Evolutionary conservation across 2,888 invertebrate genomes (phyloP).

Genomic region (Esperia sulphurella): DNA sequence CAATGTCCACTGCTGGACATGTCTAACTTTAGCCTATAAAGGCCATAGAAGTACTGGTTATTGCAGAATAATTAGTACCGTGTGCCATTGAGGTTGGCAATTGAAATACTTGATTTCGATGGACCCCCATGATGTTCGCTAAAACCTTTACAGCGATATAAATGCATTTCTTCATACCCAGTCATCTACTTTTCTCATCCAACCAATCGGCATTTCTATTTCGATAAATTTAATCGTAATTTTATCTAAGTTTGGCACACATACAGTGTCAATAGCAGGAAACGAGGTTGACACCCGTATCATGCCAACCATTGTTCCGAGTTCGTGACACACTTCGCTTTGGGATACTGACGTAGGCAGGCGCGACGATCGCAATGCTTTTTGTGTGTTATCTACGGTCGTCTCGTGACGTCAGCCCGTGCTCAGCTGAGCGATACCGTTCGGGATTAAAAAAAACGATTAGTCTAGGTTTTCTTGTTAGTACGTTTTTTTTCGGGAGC

Average conservation of each 20-base stretch:
- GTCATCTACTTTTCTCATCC: too few species aligned
- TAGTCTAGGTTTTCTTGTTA: too few species aligned
- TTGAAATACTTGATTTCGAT: too few species aligned
- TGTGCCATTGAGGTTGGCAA: too few species aligned
- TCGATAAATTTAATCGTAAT: not conserved
- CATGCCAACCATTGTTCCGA: slow-evolving; percentile 10
- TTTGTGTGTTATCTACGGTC: not conserved
- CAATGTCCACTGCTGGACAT: too few species aligned
- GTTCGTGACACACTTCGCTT: slow-evolving; percentile 10
- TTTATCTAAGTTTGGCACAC: not conserved
- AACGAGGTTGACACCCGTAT: not conserved
- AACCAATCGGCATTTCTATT: too few species aligned
- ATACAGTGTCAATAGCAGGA: slow-evolving; percentile 3
- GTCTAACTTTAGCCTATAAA: too few species aligned
- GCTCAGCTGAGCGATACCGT: slow-evolving; percentile 1
- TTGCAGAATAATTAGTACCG: too few species aligned
- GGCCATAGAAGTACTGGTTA: too few species aligned
- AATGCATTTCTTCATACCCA: not conserved
- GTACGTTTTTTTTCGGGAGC: too few species aligned
- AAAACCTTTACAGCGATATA: too few species aligned
- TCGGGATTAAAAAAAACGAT: not conserved
- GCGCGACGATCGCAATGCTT: not conserved
- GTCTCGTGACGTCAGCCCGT: not conserved
- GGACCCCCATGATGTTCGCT: too few species aligned
- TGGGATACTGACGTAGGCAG: slow-evolving; percentile 2